Evolutionary conservation across 1,140 invertebrate species (phyloP).

Genomic region (Eumaeus atala): DNA sequence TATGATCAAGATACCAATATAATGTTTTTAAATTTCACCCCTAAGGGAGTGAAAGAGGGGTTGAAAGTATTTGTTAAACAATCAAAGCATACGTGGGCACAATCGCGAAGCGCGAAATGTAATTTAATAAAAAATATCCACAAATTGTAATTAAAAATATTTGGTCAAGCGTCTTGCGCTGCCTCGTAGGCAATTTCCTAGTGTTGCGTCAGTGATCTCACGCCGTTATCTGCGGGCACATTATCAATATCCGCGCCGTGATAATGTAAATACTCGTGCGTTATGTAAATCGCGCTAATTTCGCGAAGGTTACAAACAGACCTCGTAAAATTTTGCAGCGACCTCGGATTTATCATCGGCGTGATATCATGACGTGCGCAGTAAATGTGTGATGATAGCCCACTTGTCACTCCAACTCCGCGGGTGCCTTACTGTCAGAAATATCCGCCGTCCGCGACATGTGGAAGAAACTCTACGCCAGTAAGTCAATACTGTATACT

Average conservation of each 20-base stretch:
- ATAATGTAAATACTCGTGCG: conserved; percentile 51
- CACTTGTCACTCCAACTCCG: conserved; percentile 38
- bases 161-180: background rate
- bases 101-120: too few species aligned
- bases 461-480: conserved; percentile 40
- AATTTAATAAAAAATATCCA: too few species aligned
- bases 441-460: conserved; percentile 21
- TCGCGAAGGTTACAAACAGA: conserved; percentile 51
- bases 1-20: too few species aligned
- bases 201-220: conserved; percentile 39
- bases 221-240: conserved; percentile 37
- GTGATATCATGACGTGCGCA: conserved; percentile 59
- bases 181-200: conserved; percentile 29
- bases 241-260: conserved; percentile 52
- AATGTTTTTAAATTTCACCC: too few species aligned
- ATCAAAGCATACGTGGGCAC: too few species aligned
- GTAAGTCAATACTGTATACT: conserved; percentile 24
- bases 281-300: conserved; percentile 67
- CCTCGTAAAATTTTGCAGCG: conserved; percentile 56
- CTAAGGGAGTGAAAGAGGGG: too few species aligned
- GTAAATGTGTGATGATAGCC: conserved; percentile 44
- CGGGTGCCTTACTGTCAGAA: conserved; percentile 6
- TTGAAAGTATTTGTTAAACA: too few species aligned
- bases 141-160: background rate
- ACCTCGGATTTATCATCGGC: conserved; percentile 58